These are phyloP conservation scores for Acrobasis consociella DNA, from an alignment of 2,888 invertebrate genomes.

Conservation along the genomic window DNA sequence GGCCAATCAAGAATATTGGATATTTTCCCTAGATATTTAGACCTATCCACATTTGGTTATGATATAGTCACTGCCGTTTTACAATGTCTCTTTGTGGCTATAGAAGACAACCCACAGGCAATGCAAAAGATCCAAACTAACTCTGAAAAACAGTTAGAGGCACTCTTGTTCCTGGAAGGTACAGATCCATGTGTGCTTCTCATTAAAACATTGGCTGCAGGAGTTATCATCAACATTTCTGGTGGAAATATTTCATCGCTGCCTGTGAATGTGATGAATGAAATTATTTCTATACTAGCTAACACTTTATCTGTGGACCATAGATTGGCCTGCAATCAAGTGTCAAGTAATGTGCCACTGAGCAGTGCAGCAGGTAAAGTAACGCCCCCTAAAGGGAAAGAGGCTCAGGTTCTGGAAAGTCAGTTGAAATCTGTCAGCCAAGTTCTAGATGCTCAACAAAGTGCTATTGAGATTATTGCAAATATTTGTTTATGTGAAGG, in stretches of 20 bases:
- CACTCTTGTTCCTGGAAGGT: conserved; percentile 64
- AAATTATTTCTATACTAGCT: conserved; percentile 77
- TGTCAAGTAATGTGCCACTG: conserved; percentile 76
- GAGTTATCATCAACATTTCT: conserved; percentile 81
- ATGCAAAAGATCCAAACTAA: conserved; percentile 78
- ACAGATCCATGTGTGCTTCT: conserved; percentile 67
- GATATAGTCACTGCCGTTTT: conserved; percentile 82
- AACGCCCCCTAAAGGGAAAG: conserved; percentile 58
- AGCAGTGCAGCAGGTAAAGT: conserved; percentile 54
- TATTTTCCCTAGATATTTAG: conserved; percentile 83
- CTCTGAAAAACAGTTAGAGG: conserved; percentile 68
- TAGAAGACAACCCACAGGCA: conserved; percentile 86
- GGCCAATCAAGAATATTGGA: conserved; percentile 85
- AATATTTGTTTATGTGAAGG: conserved; percentile 87
- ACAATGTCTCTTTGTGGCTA: conserved; percentile 87
- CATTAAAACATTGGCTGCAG: conserved; percentile 82
- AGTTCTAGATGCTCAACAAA: conserved; percentile 86
- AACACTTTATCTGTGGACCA: conserved; percentile 81
- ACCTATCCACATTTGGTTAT: conserved; percentile 80
- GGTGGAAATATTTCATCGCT: conserved; percentile 63
- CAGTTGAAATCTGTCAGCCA: conserved; percentile 76
- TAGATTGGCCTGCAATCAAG: conserved; percentile 68
- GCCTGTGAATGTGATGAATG: conserved; percentile 71
- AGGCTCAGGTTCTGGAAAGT: conserved; percentile 67
- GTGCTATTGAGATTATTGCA: conserved; percentile 87